A percentile compares a stretch with the other conserved stretches of the same genome.
These are phyloP conservation scores for Lucilia sericata DNA, from an alignment of 1,140 invertebrate species.

Conservation along the genomic window DNA sequence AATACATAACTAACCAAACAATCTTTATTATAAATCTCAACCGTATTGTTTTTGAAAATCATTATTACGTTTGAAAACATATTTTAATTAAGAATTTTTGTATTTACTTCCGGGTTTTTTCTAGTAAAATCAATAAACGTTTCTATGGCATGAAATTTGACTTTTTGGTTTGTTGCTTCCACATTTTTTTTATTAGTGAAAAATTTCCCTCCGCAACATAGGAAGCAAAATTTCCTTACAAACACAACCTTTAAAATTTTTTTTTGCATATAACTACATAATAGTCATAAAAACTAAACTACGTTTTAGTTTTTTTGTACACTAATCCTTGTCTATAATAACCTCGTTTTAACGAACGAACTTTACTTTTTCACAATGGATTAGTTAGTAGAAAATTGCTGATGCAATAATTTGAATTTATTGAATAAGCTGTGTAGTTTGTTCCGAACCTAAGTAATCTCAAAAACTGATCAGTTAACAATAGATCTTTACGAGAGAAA, in stretches of 20 bases:
- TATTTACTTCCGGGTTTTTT: neutral
- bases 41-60: no score
- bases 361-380: constrained; percentile 32
- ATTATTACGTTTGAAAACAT: no score
- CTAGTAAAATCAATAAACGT: neutral
- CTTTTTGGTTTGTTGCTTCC: neutral
- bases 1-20: no score
- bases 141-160: neutral
- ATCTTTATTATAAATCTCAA: neutral
- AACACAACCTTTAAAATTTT: neutral
- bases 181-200: neutral
- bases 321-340: constrained; percentile 35
- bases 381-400: constrained; percentile 33
- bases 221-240: neutral
- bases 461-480: neutral
- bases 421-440: constrained; percentile 36
- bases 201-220: neutral
- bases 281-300: neutral
- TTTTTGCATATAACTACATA: neutral
- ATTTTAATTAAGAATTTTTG: neutral
- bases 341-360: constrained; percentile 29
- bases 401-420: constrained; percentile 40
- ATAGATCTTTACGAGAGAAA: no score
- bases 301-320: neutral
- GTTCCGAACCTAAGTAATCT: neutral